Evolutionary conservation across 1,140 invertebrate species (phyloP).

Genomic region (Brachionus sp.): DNA sequence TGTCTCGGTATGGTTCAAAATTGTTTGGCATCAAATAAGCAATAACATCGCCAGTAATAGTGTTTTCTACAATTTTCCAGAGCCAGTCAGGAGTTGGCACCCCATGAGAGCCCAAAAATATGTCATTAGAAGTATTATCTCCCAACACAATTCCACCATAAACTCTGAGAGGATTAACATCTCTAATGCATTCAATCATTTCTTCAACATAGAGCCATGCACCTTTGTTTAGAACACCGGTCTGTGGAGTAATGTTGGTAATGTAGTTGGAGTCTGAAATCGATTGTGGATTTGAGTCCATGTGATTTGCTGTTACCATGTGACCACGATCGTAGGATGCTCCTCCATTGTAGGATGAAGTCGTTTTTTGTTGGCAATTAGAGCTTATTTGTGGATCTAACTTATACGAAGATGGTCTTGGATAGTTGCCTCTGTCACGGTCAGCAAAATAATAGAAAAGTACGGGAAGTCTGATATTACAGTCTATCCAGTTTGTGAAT

Average conservation of each 20-base stretch:
- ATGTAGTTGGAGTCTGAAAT: neutral
- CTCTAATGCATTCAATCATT: neutral
- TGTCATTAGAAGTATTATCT: neutral
- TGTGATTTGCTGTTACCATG: neutral
- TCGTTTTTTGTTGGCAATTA: neutral
- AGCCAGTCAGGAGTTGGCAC: neutral
- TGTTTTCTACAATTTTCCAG: neutral
- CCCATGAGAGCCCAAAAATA: neutral
- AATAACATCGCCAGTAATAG: neutral
- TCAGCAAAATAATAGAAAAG: neutral
- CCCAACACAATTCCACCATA: neutral
- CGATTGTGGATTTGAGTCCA: neutral
- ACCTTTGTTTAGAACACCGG: neutral
- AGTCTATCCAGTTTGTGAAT: neutral
- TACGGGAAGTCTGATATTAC: neutral
- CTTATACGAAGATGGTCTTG: neutral
- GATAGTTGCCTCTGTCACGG: neutral
- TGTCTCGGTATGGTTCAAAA: neutral
- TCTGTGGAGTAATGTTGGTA: neutral
- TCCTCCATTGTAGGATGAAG: neutral
- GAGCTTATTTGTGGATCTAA: neutral
- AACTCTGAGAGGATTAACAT: neutral
- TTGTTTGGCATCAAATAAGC: neutral
- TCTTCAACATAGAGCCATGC: neutral
- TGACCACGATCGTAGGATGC: neutral